Evolutionary conservation across 2,113 vertebrate genomes (phyloP), one percentile per base, ranked within the genome.

Genomic region (Etia nguti): DNA sequence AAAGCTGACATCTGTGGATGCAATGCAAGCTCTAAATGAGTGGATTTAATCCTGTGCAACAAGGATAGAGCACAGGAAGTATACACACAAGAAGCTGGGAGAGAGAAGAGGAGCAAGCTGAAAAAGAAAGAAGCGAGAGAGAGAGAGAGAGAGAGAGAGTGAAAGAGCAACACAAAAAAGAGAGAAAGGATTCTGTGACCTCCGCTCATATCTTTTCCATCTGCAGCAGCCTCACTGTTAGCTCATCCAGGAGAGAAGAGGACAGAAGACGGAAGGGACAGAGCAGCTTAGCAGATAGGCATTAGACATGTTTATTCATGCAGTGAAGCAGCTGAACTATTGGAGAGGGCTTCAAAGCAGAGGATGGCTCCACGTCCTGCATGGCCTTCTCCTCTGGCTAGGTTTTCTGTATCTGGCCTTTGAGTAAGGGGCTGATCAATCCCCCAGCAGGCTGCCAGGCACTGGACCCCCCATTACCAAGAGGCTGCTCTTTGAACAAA

Each of bases 1-100:
- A 97, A 97, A 96, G 96, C 95, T 94, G 94, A 96, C 96, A 96
- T 96, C 96, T 96, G 94, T 95, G 93, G 94, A 91, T 92, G 94
- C 92, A 91, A 94, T 94, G 91, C 87, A 73, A 88, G 91, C 93
- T 95, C 94, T 94, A 95, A 96, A 96, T 91, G 94, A 96, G 95
- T 92, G 94, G 89, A 95, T 95, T 96, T 96, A 95, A 97, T 96
- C 94, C 95, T 84, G 89, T 89, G 93, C 92, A 95, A 93, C 91
- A 92, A 92, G 90, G 92, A 87, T 60, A 46, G 54, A 87, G 93
- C 92, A 88, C 92, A 91, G 92, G 93, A 94, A 89, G 92, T 89
- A 43, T 86, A 91, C 89, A 92, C 54, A 55, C 54, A 79, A 89
- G 85, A 86, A 90, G 86, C 91, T 52, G 60, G 36, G 31, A 85